Evolutionary conservation across 2,797 vertebrate species (phyloP).

Genomic region (Rachycentron canadum): DNA sequence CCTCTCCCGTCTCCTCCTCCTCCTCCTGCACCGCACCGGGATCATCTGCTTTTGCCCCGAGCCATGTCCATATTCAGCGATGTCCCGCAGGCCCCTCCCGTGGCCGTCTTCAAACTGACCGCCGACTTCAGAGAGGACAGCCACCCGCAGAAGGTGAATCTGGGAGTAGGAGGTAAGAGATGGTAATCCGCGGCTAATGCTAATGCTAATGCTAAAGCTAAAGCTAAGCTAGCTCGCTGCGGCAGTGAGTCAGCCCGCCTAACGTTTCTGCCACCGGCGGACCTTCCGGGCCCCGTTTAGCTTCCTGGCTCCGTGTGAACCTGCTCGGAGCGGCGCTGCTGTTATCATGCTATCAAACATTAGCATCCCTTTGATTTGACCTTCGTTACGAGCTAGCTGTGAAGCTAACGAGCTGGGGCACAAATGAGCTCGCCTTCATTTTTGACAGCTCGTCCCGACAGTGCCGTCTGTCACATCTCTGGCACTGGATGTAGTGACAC

Average conservation of each 20-base stretch:
- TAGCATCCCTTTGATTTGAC: constrained; percentile 59
- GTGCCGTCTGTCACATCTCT: rapidly evolving
- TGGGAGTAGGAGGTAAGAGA: constrained; percentile 94
- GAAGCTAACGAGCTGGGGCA: constrained; percentile 35
- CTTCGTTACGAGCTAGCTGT: constrained; percentile 60
- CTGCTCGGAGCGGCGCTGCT: too few species aligned
- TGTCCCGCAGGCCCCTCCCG: constrained; percentile 90
- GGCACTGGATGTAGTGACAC: rapidly evolving
- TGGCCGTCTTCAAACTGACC: constrained; percentile 93
- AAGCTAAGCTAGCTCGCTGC: constrained; percentile 30
- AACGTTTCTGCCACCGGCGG: rapidly evolving
- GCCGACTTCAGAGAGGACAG: constrained; percentile 93
- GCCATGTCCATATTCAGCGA: constrained; percentile 89
- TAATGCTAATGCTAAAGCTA: constrained; percentile 49
- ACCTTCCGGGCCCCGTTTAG: not conserved
- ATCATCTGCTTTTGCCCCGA: not conserved
- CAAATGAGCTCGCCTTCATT: not conserved
- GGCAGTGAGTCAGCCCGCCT: not conserved
- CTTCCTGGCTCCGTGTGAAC: rapidly evolving
- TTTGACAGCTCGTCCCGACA: not conserved
- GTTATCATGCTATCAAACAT: not conserved
- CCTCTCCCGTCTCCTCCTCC: not conserved
- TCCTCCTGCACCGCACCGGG: constrained; percentile 11
- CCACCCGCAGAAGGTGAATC: constrained; percentile 93
- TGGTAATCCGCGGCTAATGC: constrained; percentile 15